phyloP scores from a whole-genome alignment of 1,140 invertebrate genomes.

The Hypsibius dujardini region DNA sequence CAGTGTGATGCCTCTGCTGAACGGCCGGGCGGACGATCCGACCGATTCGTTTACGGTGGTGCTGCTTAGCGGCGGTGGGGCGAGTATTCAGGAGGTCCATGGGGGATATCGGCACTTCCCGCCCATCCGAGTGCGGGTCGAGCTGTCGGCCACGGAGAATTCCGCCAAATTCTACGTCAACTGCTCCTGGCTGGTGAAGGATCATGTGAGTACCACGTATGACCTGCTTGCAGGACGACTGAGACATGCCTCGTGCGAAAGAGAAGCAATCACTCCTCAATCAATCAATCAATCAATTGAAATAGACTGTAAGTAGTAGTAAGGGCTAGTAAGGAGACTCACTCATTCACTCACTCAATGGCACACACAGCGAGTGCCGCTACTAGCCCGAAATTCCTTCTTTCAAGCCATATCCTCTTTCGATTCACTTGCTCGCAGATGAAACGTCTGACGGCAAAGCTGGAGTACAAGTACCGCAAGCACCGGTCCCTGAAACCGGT shows the following conservation, averaged over 20 bases:
- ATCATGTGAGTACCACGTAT: neutral
- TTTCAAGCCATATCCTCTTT: no score
- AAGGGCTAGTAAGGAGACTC: no score
- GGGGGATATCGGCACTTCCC: neutral
- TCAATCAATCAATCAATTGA: no score
- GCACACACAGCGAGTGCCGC: no score
- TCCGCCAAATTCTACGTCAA: neutral
- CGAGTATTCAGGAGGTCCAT: neutral
- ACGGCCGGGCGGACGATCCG: neutral
- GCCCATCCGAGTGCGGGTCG: neutral
- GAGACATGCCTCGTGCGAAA: no score
- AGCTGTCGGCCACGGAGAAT: neutral
- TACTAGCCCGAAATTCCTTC: no score
- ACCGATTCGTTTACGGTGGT: neutral
- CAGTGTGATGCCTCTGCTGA: neutral
- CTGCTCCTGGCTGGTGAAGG: conserved; percentile 12
- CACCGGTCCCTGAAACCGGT: neutral
- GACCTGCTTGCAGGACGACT: no score
- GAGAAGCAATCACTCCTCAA: no score
- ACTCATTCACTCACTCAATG: no score
- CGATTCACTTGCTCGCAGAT: neutral
- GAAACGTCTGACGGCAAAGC: neutral
- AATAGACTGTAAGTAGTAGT: no score
- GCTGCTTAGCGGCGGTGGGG: neutral
- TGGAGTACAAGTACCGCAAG: neutral